These are phyloP conservation scores for Pavo muticus DNA, from an alignment of 2,113 vertebrate species.

Conservation along the genomic window DNA sequence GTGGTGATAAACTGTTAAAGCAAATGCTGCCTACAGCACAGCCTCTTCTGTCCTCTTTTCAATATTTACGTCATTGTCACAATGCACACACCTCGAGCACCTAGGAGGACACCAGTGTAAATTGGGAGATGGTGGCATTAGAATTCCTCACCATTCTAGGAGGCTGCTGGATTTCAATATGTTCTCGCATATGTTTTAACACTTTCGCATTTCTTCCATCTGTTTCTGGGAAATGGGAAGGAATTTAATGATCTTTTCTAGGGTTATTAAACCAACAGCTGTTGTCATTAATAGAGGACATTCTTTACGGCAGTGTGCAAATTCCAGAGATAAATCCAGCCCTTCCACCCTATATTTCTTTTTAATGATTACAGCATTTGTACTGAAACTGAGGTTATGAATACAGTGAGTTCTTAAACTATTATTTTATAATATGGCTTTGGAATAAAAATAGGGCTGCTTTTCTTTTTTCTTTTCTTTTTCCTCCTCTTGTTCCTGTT, in stretches of 20 bases:
- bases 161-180: constrained; percentile 69
- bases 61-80: background rate
- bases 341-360: constrained; percentile 25
- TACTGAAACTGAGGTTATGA: constrained; percentile 51
- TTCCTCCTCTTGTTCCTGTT: background rate
- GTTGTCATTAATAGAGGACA: constrained; percentile 85
- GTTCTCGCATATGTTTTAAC: constrained; percentile 79
- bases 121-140: background rate
- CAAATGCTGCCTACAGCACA: background rate
- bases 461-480: background rate
- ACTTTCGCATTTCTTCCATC: constrained; percentile 78
- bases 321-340: constrained; percentile 69
- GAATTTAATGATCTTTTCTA: constrained; percentile 83
- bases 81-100: background rate
- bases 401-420: background rate
- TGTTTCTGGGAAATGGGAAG: constrained; percentile 78
- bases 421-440: constrained; percentile 36
- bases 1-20: background rate
- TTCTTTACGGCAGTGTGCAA: constrained; percentile 67
- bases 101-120: background rate
- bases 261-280: constrained; percentile 86
- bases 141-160: background rate
- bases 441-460: background rate
- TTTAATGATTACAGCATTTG: constrained; percentile 60
- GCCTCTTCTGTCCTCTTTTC: background rate